Conservation (phyloP, 2,797 vertebrate species). For the Allobates femoralis region DNA sequence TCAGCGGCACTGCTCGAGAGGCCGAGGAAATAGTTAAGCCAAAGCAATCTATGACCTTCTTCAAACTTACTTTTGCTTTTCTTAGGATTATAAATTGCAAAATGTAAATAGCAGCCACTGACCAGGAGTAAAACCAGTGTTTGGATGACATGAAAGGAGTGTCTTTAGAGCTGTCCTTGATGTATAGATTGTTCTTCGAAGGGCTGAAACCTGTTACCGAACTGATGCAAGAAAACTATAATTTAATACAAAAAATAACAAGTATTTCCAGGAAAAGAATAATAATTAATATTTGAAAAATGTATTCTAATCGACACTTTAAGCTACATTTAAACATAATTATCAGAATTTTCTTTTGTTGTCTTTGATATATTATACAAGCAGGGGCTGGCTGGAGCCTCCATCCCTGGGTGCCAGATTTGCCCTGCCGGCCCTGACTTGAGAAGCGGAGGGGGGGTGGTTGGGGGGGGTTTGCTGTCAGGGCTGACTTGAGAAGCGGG, state of each 20-base stretch:
- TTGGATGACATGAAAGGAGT: conserved; percentile 59
- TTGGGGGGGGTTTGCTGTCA: too few relatives aligned
- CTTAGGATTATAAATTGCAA: conserved; percentile 54
- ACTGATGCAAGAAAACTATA: background rate
- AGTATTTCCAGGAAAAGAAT: too few relatives aligned
- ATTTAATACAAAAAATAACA: background rate
- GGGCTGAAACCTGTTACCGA: background rate
- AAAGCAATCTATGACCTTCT: conserved; percentile 66
- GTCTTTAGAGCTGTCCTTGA: conserved; percentile 29
- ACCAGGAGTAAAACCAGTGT: conserved; percentile 57
- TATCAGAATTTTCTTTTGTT: too few relatives aligned
- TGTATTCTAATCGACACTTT: too few relatives aligned
- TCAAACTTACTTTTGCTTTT: conserved; percentile 58
- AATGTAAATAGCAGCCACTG: conserved; percentile 64
- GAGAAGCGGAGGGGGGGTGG: too few relatives aligned
- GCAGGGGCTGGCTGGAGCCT: too few relatives aligned
- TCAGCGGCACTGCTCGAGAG: conserved; percentile 61
- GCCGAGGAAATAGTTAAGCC: conserved; percentile 63
- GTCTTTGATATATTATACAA: too few relatives aligned
- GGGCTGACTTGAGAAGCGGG: too few relatives aligned
- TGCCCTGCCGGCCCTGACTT: too few relatives aligned
- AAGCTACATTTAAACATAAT: too few relatives aligned
- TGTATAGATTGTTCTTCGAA: conserved; percentile 25
- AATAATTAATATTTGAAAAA: too few relatives aligned
- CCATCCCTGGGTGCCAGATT: too few relatives aligned